Evolutionary conservation across 2,888 invertebrate species (phyloP).

Genomic region (Coleophora flavipennella): DNA sequence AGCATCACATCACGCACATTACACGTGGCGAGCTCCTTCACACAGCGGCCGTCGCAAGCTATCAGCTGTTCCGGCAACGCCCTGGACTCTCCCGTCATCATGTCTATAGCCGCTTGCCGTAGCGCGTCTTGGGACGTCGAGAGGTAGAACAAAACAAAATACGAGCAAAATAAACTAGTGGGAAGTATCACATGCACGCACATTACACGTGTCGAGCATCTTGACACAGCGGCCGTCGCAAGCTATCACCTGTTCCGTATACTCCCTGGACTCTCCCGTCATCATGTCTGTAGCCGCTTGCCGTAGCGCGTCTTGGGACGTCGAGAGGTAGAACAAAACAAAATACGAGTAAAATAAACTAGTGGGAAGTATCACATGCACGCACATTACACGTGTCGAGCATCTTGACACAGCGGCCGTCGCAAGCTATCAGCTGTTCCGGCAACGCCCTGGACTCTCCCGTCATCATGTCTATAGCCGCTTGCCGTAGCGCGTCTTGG

Average conservation of each 20-base stretch:
- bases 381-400: not conserved
- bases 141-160: no score
- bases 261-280: slow-evolving; percentile 78
- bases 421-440: slow-evolving; percentile 68
- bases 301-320: slow-evolving; percentile 95
- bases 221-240: slow-evolving; percentile 35
- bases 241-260: slow-evolving; percentile 70
- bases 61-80: slow-evolving; percentile 70
- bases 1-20: no score
- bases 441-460: slow-evolving; percentile 75
- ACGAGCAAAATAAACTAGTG: no score
- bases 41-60: slow-evolving; percentile 22
- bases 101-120: slow-evolving; percentile 95
- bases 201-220: not conserved
- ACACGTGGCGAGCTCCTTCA: no score
- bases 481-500: slow-evolving; percentile 95
- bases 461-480: slow-evolving; percentile 95
- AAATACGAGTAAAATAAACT: no score
- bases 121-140: slow-evolving; percentile 97
- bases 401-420: slow-evolving; percentile 21
- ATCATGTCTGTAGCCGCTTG: slow-evolving; percentile 97
- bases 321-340: slow-evolving; percentile 94
- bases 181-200: no score
- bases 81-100: slow-evolving; percentile 84
- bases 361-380: no score